These are phyloP conservation scores for Idaea dimidiata DNA, from an alignment of 2,888 invertebrate genomes.

Conservation along the genomic window DNA sequence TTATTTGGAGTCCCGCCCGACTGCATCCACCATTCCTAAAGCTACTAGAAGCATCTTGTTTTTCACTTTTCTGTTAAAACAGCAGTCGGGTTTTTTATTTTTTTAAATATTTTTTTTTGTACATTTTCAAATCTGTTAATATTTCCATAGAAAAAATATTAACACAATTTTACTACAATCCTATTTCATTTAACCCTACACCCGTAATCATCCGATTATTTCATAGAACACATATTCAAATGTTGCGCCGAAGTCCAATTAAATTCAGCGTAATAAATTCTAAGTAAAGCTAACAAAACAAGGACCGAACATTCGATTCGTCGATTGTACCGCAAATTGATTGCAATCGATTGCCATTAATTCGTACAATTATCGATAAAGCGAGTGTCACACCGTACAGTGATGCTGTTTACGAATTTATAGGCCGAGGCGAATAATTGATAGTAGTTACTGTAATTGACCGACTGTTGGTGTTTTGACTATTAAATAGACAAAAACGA, in stretches of 20 bases:
- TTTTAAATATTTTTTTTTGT: no score
- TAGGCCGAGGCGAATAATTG: not conserved
- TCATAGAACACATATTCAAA: not conserved
- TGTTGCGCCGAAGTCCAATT: slow-evolving; percentile 6
- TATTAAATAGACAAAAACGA: no score
- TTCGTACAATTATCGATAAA: slow-evolving; percentile 37
- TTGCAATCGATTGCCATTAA: slow-evolving; percentile 45
- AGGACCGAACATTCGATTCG: slow-evolving; percentile 30
- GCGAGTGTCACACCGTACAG: slow-evolving; percentile 31
- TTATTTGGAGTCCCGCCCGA: no score
- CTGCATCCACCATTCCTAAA: no score
- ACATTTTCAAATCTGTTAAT: no score
- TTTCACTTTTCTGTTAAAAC: no score
- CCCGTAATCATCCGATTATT: not conserved
- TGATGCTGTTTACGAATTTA: slow-evolving; percentile 2
- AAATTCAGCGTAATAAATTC: slow-evolving; percentile 26
- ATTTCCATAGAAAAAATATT: no score
- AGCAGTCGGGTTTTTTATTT: no score
- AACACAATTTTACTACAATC: not conserved
- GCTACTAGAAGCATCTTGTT: no score
- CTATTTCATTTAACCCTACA: no score
- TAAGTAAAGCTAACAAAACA: slow-evolving; percentile 24
- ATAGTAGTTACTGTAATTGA: not conserved
- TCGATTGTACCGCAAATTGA: slow-evolving; percentile 45
- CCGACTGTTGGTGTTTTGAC: no score